Conservation (phyloP, 2,113 vertebrate genomes). For the Perccottus glenii region DNA sequence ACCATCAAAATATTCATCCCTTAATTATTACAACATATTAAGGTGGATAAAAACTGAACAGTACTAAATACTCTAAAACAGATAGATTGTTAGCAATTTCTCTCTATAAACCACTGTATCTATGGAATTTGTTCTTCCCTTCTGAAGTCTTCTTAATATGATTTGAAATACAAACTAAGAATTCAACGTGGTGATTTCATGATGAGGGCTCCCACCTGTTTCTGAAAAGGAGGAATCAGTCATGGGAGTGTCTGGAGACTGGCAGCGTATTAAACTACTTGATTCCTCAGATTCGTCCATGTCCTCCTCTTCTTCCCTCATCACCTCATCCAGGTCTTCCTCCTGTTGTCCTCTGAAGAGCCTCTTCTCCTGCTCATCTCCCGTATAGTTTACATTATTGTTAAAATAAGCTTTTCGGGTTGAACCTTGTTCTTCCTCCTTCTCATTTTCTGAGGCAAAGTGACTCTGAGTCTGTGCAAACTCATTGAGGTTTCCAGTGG, state of each 20-base stretch:
- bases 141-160: too few species aligned
- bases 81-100: too few species aligned
- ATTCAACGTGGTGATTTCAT: not conserved
- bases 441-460: slow-evolving; percentile 48
- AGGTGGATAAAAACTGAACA: too few species aligned
- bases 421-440: slow-evolving; percentile 19
- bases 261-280: slow-evolving; percentile 60
- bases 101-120: too few species aligned
- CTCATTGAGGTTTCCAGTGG: slow-evolving; percentile 57
- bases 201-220: slow-evolving; percentile 59
- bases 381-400: slow-evolving; percentile 47
- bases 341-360: slow-evolving; percentile 24
- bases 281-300: slow-evolving; percentile 64
- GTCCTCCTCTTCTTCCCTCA: slow-evolving; percentile 67
- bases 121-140: too few species aligned
- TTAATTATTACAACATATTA: too few species aligned
- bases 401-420: slow-evolving; percentile 36
- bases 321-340: slow-evolving; percentile 64
- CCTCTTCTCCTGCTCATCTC: slow-evolving; percentile 19
- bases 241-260: slow-evolving; percentile 69
- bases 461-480: slow-evolving; percentile 48
- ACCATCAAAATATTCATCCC: too few species aligned
- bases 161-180: too few species aligned
- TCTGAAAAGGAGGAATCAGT: slow-evolving; percentile 76
- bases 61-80: too few species aligned